Evolutionary conservation across 92 coral and sea anemone genomes (phyloP).

Genomic region (Pocillopora meandrina): DNA sequence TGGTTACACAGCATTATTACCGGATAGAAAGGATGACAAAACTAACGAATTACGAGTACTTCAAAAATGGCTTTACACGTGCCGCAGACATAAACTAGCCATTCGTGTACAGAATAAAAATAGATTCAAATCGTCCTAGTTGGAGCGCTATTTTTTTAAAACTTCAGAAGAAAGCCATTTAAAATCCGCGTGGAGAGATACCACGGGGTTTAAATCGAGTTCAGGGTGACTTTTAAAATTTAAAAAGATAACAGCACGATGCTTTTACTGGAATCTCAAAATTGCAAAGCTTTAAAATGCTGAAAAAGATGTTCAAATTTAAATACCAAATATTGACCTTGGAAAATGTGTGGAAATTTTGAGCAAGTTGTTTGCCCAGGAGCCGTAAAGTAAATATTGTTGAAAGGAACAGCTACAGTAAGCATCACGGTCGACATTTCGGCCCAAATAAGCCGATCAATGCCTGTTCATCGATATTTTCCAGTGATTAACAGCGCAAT

Average conservation of each 20-base stretch:
- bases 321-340: slow-evolving; percentile 56
- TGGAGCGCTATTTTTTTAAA: not conserved
- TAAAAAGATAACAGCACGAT: slow-evolving; percentile 1
- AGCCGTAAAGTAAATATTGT: slow-evolving; percentile 43
- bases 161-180: not conserved
- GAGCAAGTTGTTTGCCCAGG: slow-evolving; percentile 41
- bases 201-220: not conserved
- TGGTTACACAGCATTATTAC: slow-evolving; percentile 6
- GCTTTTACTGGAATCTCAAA: not conserved
- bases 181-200: not conserved
- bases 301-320: slow-evolving; percentile 47
- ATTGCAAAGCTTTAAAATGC: slow-evolving; percentile 13
- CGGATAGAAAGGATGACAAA: slow-evolving; percentile 22
- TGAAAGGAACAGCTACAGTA: slow-evolving; percentile 12
- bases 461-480: not conserved
- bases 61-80: slow-evolving; percentile 29
- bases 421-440: not conserved
- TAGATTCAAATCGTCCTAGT: slow-evolving; percentile 9
- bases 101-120: not conserved
- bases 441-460: not conserved
- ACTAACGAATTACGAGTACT: slow-evolving; percentile 3
- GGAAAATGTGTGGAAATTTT: slow-evolving; percentile 43
- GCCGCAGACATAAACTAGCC: slow-evolving; percentile 17
- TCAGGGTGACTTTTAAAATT: not conserved
- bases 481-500: not conserved